phyloP scores from a whole-genome alignment of 2,113 vertebrate genomes.

The Mormoops blainvillei region DNA sequence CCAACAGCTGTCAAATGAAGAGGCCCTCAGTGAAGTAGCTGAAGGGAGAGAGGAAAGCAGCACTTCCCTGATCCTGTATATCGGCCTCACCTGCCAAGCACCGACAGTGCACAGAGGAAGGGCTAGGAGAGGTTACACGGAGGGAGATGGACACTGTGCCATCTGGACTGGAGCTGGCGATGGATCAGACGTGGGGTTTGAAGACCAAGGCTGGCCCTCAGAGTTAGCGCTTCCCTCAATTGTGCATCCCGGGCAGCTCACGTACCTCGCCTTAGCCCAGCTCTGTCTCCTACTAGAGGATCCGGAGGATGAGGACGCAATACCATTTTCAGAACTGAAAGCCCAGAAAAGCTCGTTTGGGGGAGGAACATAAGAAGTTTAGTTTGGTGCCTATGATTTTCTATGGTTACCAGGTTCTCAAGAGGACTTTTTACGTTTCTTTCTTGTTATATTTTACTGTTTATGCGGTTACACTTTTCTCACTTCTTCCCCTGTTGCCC shows the following conservation, averaged over 20 bases:
- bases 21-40: background rate
- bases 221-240: background rate
- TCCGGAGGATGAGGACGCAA: background rate
- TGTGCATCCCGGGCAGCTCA: fast-evolving
- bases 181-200: background rate
- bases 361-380: background rate
- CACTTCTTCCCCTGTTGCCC: too few relatives aligned
- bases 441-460: too few relatives aligned
- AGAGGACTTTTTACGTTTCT: background rate
- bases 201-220: background rate
- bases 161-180: background rate
- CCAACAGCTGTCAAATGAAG: background rate
- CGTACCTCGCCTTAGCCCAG: background rate
- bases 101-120: background rate
- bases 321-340: background rate
- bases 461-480: too few relatives aligned
- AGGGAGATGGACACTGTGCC: too few relatives aligned
- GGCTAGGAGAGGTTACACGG: background rate
- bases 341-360: background rate
- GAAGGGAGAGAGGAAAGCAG: background rate
- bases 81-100: background rate
- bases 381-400: background rate
- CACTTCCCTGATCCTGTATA: background rate
- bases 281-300: background rate
- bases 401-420: background rate